These are phyloP conservation scores for Pemphigus obesinymphae DNA, from an alignment of 1,140 invertebrate species.

Conservation along the genomic window DNA sequence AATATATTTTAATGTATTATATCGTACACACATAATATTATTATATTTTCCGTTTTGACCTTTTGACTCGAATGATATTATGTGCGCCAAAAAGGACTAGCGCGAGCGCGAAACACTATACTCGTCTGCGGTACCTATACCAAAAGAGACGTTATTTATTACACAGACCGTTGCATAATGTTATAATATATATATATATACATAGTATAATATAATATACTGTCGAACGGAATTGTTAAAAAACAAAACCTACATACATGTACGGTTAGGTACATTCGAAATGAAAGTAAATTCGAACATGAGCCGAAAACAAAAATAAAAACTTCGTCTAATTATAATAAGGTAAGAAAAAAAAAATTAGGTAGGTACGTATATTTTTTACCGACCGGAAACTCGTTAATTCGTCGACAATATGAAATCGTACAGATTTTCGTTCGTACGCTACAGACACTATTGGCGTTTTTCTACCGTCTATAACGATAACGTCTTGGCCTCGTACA, in stretches of 20 bases:
- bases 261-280: background rate
- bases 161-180: background rate
- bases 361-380: background rate
- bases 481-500: no score
- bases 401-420: no score
- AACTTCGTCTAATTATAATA: background rate
- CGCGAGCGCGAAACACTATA: background rate
- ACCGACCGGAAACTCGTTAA: background rate
- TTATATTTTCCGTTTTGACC: no score
- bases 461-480: no score
- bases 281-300: background rate
- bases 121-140: background rate
- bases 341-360: background rate
- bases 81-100: background rate
- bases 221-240: background rate
- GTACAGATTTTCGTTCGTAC: no score
- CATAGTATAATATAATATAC: background rate
- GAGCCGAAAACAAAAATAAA: background rate
- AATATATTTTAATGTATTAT: no score
- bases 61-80: background rate
- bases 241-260: background rate
- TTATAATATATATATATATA: no score
- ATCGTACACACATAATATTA: no score
- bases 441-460: no score
- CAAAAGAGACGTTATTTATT: background rate